Conservation (phyloP, 2,888 invertebrate genomes). For the Agrochola litura region DNA sequence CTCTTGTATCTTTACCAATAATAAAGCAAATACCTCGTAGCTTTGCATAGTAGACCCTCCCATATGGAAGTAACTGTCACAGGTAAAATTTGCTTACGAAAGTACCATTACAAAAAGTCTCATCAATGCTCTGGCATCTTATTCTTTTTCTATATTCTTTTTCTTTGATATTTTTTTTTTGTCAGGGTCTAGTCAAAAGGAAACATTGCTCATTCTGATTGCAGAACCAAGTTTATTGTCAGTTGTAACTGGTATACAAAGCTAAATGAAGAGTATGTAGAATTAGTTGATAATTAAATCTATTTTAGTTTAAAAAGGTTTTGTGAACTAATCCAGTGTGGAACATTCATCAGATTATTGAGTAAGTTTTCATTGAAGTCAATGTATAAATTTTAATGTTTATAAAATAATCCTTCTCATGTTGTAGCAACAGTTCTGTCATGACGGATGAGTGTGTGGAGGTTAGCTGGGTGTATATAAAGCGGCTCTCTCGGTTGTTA, state of each 20-base stretch:
- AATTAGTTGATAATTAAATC: not conserved
- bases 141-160: not conserved
- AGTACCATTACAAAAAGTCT: not conserved
- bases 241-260: not conserved
- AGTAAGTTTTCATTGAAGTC: constrained; percentile 43
- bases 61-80: too few species aligned
- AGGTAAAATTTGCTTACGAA: too few species aligned
- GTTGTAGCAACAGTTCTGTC: constrained; percentile 20
- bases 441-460: not conserved
- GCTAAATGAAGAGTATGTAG: not conserved
- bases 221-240: not conserved
- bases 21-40: too few species aligned
- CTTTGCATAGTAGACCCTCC: too few species aligned
- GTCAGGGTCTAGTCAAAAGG: not conserved
- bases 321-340: constrained; percentile 22
- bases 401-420: not conserved
- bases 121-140: not conserved
- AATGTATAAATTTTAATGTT: constrained; percentile 3
- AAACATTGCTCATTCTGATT: not conserved
- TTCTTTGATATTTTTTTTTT: not conserved
- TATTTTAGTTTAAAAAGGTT: constrained; percentile 2
- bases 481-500: constrained; percentile 74
- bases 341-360: constrained; percentile 33
- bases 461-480: constrained; percentile 17
- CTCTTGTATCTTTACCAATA: too few species aligned